Conservation (phyloP, 1,140 invertebrate species). For the Orchesella cincta region DNA sequence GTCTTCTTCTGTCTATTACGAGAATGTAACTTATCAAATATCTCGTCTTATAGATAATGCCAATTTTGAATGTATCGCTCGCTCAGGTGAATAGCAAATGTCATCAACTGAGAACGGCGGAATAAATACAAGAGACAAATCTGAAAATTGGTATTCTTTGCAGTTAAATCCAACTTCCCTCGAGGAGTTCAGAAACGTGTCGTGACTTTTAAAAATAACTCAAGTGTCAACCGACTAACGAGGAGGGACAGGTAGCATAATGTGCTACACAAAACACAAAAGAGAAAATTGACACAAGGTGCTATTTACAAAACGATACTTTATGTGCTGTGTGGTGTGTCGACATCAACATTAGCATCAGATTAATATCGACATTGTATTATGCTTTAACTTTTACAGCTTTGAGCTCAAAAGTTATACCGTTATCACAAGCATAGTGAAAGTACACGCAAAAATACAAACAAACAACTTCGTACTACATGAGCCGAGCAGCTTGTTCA, state of each 20-base stretch:
- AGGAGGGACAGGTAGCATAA: not conserved
- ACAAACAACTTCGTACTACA: too few relatives aligned
- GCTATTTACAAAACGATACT: not conserved
- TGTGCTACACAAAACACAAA: not conserved
- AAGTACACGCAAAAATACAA: not conserved
- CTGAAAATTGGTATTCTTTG: not conserved
- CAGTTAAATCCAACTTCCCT: not conserved
- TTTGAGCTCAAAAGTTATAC: not conserved
- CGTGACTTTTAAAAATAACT: slow-evolving; percentile 1
- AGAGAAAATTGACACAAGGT: not conserved
- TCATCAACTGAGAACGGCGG: not conserved
- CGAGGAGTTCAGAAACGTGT: not conserved
- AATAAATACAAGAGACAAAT: not conserved
- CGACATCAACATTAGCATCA: not conserved
- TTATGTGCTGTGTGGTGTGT: too few relatives aligned
- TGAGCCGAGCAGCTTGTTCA: too few relatives aligned
- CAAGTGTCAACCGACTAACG: not conserved
- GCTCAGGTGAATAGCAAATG: not conserved
- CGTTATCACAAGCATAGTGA: not conserved
- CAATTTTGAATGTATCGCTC: not conserved
- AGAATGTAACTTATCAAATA: not conserved
- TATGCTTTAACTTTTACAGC: not conserved
- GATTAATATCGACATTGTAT: not conserved
- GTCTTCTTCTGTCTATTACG: not conserved
- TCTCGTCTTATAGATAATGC: not conserved